Percentiles rank a stretch among this genome's conserved stretches.
These are phyloP conservation scores for Heliconius congener DNA, from an alignment of 1,140 invertebrate species.

Conservation along the genomic window DNA sequence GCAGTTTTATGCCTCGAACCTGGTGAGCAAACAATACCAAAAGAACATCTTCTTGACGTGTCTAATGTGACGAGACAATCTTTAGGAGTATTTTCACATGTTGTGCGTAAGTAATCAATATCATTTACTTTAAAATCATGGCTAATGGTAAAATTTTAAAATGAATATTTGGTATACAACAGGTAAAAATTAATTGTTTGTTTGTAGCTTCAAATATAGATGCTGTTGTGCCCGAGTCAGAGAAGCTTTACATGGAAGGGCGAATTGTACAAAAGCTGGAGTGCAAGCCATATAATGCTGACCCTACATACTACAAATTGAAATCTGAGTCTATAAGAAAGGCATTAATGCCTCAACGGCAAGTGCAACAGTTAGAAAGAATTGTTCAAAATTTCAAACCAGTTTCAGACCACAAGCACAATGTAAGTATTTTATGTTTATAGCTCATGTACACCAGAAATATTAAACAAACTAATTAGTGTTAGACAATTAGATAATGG, in stretches of 20 bases:
- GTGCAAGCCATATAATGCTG: conserved; percentile 91
- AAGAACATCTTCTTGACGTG: conserved; percentile 94
- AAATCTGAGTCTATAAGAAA: conserved; percentile 93
- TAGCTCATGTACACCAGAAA: neutral
- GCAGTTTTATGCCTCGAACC: conserved; percentile 86
- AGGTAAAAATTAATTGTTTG: neutral
- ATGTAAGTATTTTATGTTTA: conserved; percentile 83
- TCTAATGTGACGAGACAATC: conserved; percentile 94
- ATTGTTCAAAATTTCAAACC: conserved; percentile 94
- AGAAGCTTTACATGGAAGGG: conserved; percentile 94
- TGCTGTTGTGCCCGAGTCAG: conserved; percentile 87
- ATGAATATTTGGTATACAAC: neutral
- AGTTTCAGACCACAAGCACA: conserved; percentile 93
- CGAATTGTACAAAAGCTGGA: conserved; percentile 97
- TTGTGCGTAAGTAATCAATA: conserved; percentile 82
- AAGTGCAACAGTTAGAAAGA: conserved; percentile 90
- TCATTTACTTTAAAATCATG: neutral
- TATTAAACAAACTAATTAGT: neutral
- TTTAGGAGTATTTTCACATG: conserved; percentile 93
- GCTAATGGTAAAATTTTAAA: neutral
- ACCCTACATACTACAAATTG: conserved; percentile 93
- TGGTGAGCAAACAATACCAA: conserved; percentile 89
- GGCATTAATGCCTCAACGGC: conserved; percentile 89
- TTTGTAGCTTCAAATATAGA: conserved; percentile 83
- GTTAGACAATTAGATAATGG: too few relatives aligned